phyloP scores from a whole-genome alignment of 2,797 vertebrate species.

The Pteropus rufus region DNA sequence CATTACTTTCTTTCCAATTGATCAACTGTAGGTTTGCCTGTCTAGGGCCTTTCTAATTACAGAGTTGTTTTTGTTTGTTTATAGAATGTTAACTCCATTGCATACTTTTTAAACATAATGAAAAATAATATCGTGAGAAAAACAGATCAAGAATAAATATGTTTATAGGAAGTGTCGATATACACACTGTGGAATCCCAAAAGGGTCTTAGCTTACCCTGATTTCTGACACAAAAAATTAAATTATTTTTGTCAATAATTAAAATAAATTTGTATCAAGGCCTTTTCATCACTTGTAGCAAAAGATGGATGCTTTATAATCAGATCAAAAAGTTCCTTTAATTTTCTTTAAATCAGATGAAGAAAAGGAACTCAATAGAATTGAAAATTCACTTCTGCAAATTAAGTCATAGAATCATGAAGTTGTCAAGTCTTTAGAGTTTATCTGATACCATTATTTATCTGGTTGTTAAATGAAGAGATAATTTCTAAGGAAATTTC shows the following conservation, averaged over 20 bases:
- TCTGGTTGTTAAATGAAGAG: neutral
- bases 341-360: neutral
- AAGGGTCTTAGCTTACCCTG: neutral
- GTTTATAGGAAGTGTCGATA: neutral
- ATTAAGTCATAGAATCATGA: neutral
- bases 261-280: neutral
- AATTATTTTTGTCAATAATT: conserved; percentile 12
- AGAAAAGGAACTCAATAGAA: neutral
- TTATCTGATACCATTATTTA: neutral
- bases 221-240: conserved; percentile 22
- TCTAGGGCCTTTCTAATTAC: conserved; percentile 61
- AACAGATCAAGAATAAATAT: neutral
- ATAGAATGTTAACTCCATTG: conserved; percentile 63
- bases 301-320: neutral
- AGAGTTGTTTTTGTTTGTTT: conserved; percentile 70
- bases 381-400: neutral
- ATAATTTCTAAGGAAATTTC: neutral
- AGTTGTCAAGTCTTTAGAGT: neutral
- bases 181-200: neutral
- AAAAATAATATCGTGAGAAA: neutral
- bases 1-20: conserved; percentile 61
- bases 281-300: neutral
- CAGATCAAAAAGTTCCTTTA: neutral
- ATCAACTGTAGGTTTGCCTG: conserved; percentile 45
- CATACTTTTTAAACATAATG: conserved; percentile 18